phyloP scores from a whole-genome alignment of 1,140 invertebrate genomes.

The Microplitis demolitor region DNA sequence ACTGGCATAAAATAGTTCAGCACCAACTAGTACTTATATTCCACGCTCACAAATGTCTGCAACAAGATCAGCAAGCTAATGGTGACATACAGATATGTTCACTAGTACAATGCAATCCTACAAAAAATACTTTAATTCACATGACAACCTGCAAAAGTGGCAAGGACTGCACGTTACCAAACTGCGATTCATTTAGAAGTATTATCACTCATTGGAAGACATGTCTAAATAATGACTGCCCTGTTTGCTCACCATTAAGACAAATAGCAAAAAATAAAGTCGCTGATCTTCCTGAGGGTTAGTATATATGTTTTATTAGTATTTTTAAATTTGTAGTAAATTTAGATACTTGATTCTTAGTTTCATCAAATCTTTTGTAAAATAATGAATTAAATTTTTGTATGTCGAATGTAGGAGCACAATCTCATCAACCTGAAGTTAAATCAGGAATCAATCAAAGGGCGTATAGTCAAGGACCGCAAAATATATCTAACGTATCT shows the following conservation, averaged over 20 bases:
- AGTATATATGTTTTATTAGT: slow-evolving; percentile 55
- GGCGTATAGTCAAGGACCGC: slow-evolving; percentile 49
- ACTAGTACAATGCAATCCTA: slow-evolving; percentile 96
- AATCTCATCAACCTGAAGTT: slow-evolving; percentile 58
- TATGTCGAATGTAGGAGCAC: slow-evolving; percentile 53
- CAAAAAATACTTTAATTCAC: slow-evolving; percentile 98
- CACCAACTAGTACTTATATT: slow-evolving; percentile 95
- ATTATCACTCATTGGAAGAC: slow-evolving; percentile 99
- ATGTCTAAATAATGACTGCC: slow-evolving; percentile 92
- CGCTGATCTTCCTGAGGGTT: slow-evolving; percentile 37
- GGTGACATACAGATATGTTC: slow-evolving; percentile 82
- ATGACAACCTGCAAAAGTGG: slow-evolving; percentile 98
- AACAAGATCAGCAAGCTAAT: slow-evolving; percentile 82
- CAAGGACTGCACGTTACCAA: slow-evolving; percentile 86
- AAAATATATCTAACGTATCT: slow-evolving; percentile 66
- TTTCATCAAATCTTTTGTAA: slow-evolving; percentile 39
- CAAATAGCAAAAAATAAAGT: slow-evolving; percentile 87
- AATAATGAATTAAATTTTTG: slow-evolving; percentile 16
- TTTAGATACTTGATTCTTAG: slow-evolving; percentile 57
- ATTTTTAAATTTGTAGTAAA: slow-evolving; percentile 42
- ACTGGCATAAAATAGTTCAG: slow-evolving; percentile 98
- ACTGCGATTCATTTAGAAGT: slow-evolving; percentile 97
- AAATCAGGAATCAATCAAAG: slow-evolving; percentile 50
- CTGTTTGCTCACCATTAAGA: slow-evolving; percentile 96
- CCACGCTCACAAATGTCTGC: slow-evolving; percentile 98